phyloP scores from a whole-genome alignment of 2,888 invertebrate species.

The Odontocolon sp. region DNA sequence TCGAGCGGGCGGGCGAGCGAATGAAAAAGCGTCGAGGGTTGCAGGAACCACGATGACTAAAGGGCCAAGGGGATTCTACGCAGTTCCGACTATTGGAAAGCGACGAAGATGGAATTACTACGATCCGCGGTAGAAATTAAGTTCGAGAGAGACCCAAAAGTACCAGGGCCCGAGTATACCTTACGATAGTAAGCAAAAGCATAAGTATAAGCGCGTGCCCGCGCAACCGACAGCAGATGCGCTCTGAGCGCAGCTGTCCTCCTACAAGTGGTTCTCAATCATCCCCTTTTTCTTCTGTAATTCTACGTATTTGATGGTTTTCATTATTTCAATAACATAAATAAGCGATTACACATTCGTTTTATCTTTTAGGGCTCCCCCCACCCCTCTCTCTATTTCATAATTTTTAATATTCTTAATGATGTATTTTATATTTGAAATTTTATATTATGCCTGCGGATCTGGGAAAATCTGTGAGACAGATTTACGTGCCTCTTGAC shows the following conservation, averaged over 20 bases:
- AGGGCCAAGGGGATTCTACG: neutral
- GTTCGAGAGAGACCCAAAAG: slow-evolving; percentile 51
- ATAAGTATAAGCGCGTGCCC: slow-evolving; percentile 77
- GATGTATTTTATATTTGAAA: no score
- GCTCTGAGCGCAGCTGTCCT: slow-evolving; percentile 78
- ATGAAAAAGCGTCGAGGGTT: slow-evolving; percentile 49
- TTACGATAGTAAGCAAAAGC: slow-evolving; percentile 70
- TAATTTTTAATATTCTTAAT: no score
- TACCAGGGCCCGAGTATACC: slow-evolving; percentile 32
- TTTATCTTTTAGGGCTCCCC: slow-evolving; percentile 8
- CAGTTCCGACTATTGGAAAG: slow-evolving; percentile 6
- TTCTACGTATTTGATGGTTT: neutral
- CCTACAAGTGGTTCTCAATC: slow-evolving; percentile 81
- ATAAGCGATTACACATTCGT: neutral
- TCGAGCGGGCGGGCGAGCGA: slow-evolving; percentile 43
- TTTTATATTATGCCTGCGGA: no score
- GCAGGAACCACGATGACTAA: slow-evolving; percentile 1
- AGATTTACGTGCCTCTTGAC: no score
- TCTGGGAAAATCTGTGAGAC: no score
- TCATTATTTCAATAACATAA: no score
- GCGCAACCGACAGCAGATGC: slow-evolving; percentile 79
- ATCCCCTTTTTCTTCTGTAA: slow-evolving; percentile 66
- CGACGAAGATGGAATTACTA: slow-evolving; percentile 29
- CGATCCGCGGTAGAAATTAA: slow-evolving; percentile 47
- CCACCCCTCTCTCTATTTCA: no score